These are phyloP conservation scores for Agraylea sexmaculata DNA, from an alignment of 1,140 invertebrate genomes.

Conservation along the genomic window DNA sequence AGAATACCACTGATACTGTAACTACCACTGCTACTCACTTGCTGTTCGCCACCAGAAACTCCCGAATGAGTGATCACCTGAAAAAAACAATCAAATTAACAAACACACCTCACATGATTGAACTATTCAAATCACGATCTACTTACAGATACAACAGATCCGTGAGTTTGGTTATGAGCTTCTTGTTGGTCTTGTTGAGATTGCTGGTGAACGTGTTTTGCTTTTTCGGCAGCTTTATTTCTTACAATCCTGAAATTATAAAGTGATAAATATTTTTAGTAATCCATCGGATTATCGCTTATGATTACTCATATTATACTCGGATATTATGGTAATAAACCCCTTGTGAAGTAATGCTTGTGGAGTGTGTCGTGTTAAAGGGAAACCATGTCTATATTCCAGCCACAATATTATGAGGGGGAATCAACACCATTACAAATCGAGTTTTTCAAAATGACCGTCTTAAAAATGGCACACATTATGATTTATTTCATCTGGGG, in stretches of 20 bases:
- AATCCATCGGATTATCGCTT: too few species aligned
- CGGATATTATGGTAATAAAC: too few species aligned
- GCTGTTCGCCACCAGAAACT: slow-evolving; percentile 37
- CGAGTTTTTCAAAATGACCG: too few species aligned
- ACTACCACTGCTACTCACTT: slow-evolving; percentile 48
- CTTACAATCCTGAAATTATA: slow-evolving; percentile 71
- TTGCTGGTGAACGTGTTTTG: slow-evolving; percentile 78
- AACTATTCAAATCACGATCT: neutral
- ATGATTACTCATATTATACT: too few species aligned
- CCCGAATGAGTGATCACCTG: slow-evolving; percentile 51
- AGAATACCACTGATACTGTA: slow-evolving; percentile 95
- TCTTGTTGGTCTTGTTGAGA: slow-evolving; percentile 48
- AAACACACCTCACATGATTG: slow-evolving; percentile 2
- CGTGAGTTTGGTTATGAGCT: slow-evolving; percentile 37
- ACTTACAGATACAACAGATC: slow-evolving; percentile 40
- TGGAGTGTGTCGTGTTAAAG: too few species aligned
- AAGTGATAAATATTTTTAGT: too few species aligned
- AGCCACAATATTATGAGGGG: too few species aligned
- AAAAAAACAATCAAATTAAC: slow-evolving; percentile 1
- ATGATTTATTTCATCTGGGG: too few species aligned
- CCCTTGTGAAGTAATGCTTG: too few species aligned
- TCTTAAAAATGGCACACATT: too few species aligned
- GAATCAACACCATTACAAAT: too few species aligned
- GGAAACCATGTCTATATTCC: too few species aligned
- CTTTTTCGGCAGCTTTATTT: slow-evolving; percentile 92